phyloP scores from a whole-genome alignment of 2,797 vertebrate genomes.

The Sebastes kiyomatsui region DNA sequence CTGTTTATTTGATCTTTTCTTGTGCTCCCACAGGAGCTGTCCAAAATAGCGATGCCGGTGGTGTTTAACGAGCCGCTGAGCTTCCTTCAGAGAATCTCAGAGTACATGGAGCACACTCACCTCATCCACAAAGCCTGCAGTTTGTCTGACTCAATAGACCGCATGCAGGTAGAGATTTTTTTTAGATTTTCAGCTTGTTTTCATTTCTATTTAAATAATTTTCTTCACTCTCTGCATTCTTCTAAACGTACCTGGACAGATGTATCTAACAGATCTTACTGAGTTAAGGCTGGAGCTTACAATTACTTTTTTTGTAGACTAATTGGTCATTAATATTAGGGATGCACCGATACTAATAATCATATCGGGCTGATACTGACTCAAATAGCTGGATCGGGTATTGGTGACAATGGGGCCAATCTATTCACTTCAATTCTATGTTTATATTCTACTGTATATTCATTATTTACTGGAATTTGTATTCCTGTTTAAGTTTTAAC shows the following conservation, averaged over 20 bases:
- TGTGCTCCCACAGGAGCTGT: slow-evolving; percentile 87
- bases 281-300: background rate
- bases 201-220: background rate
- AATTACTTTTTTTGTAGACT: background rate
- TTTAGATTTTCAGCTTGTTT: background rate
- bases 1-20: background rate
- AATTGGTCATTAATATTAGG: background rate
- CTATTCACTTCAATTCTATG: too few species aligned
- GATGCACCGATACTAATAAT: too few species aligned
- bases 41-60: slow-evolving; percentile 98
- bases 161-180: slow-evolving; percentile 89
- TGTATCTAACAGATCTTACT: background rate
- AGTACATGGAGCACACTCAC: slow-evolving; percentile 98
- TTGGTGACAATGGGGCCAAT: too few species aligned
- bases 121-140: slow-evolving; percentile 91
- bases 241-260: background rate
- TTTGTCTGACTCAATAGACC: slow-evolving; percentile 88
- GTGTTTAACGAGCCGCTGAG: slow-evolving; percentile 97
- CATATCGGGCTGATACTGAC: too few species aligned
- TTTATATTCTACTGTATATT: too few species aligned
- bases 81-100: slow-evolving; percentile 95
- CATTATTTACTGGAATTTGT: background rate
- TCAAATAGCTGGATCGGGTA: too few species aligned
- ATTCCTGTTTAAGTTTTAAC: background rate
- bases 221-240: background rate